These are phyloP conservation scores for Phrynosoma blainvillii DNA, from an alignment of 2,113 vertebrate genomes.

Conservation along the genomic window DNA sequence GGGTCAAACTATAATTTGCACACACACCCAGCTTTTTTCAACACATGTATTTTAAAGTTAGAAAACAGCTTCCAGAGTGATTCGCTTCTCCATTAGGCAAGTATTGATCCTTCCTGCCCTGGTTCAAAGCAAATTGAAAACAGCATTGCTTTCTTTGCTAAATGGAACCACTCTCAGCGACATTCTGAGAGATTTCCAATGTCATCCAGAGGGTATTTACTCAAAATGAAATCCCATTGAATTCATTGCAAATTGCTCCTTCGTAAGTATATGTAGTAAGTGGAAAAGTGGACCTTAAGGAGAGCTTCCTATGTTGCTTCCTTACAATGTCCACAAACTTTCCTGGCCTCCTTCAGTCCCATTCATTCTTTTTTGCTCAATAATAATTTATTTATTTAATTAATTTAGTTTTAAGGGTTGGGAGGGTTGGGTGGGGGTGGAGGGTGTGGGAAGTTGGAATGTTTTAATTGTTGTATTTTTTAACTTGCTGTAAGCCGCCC, in stretches of 20 bases:
- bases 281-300: neutral
- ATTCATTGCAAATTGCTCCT: neutral
- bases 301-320: neutral
- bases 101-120: neutral
- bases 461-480: no score
- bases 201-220: neutral
- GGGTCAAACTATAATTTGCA: constrained; percentile 36
- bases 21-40: neutral
- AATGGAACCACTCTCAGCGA: neutral
- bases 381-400: no score
- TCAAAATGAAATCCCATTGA: neutral
- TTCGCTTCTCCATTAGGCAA: constrained; percentile 2
- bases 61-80: neutral
- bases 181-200: neutral
- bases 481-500: no score
- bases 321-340: neutral
- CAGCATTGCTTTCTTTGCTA: neutral
- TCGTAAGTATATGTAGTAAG: neutral
- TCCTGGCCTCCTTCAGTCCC: neutral
- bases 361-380: neutral
- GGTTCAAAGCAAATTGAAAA: constrained; percentile 32
- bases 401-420: no score
- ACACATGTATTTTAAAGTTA: neutral
- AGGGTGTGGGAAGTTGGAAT: no score
- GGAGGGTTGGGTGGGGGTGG: no score